A percentile compares a stretch with the other conserved stretches of the same genome.
Evolutionary conservation across 1,140 invertebrate genomes (phyloP).

Genomic region (Dendroctonus ponderosae): DNA sequence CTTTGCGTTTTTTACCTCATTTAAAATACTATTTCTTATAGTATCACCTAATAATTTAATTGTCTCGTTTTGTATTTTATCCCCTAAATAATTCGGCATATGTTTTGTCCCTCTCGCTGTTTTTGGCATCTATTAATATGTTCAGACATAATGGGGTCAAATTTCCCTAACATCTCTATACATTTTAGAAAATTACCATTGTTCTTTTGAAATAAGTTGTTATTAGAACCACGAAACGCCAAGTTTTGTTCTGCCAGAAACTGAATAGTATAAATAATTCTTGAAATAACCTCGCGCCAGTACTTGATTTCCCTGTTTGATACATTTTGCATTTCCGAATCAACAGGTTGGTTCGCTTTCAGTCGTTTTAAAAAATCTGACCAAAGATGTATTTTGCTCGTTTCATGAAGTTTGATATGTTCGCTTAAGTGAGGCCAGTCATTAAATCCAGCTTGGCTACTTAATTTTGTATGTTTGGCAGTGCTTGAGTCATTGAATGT

Average conservation of each 20-base stretch:
- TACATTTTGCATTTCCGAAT: no score
- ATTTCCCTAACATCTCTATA: slow-evolving; percentile 40
- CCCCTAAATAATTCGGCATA: slow-evolving; percentile 34
- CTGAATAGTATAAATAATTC: slow-evolving; percentile 35
- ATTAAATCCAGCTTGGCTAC: no score
- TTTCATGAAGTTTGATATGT: no score
- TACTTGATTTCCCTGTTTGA: slow-evolving; percentile 35
- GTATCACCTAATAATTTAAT: slow-evolving; percentile 35
- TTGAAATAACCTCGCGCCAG: slow-evolving; percentile 37
- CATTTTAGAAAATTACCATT: slow-evolving; percentile 44
- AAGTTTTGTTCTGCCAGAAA: slow-evolving; percentile 40
- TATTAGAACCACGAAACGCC: slow-evolving; percentile 36
- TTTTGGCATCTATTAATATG: slow-evolving; percentile 26
- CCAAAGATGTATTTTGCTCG: no score
- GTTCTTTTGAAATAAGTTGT: slow-evolving; percentile 36
- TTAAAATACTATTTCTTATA: no score
- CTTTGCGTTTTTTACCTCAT: slow-evolving; percentile 14
- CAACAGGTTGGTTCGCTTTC: no score
- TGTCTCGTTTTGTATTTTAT: slow-evolving; percentile 41
- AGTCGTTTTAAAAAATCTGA: no score
- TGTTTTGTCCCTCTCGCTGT: slow-evolving; percentile 2
- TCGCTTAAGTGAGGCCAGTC: no score
- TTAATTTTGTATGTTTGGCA: no score
- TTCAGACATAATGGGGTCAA: slow-evolving; percentile 39
- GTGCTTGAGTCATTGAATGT: no score